Conservation (phyloP, 2,888 invertebrate species). For the Tachina grossa region DNA sequence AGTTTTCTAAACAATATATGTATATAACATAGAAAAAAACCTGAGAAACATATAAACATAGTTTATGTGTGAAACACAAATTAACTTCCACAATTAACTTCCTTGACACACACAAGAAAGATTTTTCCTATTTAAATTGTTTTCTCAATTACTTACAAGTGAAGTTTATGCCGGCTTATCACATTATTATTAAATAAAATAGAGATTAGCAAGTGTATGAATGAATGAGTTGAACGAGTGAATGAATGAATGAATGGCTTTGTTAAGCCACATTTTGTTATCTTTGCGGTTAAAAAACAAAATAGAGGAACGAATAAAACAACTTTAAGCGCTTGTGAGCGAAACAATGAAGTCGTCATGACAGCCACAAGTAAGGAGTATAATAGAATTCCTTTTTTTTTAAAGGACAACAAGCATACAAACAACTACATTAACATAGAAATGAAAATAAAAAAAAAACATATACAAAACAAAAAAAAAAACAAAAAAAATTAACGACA, state of each 20-base stretch:
- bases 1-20: too few relatives aligned
- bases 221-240: conserved; percentile 34
- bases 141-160: conserved; percentile 59
- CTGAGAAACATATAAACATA: background rate
- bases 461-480: conserved; percentile 10
- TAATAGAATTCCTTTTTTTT: conserved; percentile 58
- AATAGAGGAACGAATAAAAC: conserved; percentile 8
- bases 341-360: conserved; percentile 63
- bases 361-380: conserved; percentile 64
- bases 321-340: conserved; percentile 60
- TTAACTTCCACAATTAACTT: conserved; percentile 38
- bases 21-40: background rate
- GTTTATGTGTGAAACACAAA: background rate
- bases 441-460: conserved; percentile 19
- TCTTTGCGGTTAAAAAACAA: conserved; percentile 56
- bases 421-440: conserved; percentile 52
- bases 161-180: conserved; percentile 64
- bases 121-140: conserved; percentile 34
- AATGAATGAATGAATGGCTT: conserved; percentile 41
- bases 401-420: conserved; percentile 58
- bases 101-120: conserved; percentile 14
- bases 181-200: conserved; percentile 55
- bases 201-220: conserved; percentile 47
- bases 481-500: background rate
- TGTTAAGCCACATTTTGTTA: conserved; percentile 70